Conservation (phyloP, 2,888 invertebrate genomes). For the Dorcus hopei region DNA sequence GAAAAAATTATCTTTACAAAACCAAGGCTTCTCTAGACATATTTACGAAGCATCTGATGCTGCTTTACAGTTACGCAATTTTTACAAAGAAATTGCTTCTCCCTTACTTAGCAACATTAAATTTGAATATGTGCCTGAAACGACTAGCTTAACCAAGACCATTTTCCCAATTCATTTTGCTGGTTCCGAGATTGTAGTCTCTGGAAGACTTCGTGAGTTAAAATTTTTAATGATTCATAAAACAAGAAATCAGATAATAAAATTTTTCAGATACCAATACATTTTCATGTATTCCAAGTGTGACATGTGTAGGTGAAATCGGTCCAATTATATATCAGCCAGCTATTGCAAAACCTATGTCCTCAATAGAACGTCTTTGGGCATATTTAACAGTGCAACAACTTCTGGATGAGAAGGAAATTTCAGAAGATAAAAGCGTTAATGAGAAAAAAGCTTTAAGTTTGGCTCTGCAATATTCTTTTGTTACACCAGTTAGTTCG, state of each 20-base stretch:
- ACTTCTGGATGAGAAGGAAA: conserved; percentile 55
- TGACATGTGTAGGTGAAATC: conserved; percentile 24
- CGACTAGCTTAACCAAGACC: conserved; percentile 46
- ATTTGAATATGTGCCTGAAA: neutral
- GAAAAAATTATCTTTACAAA: conserved; percentile 62
- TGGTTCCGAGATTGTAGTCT: conserved; percentile 64
- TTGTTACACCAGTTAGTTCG: conserved; percentile 67
- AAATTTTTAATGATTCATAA: neutral
- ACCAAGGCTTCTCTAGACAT: conserved; percentile 65
- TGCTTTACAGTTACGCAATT: conserved; percentile 49
- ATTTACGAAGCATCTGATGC: conserved; percentile 64
- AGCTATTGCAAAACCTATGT: conserved; percentile 33
- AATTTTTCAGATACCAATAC: neutral
- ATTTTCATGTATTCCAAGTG: conserved; percentile 12
- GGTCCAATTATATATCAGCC: conserved; percentile 37
- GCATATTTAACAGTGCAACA: conserved; percentile 66
- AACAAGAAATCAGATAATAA: neutral
- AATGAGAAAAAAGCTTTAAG: conserved; percentile 51
- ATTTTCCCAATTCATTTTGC: conserved; percentile 59
- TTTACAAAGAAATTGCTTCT: neutral
- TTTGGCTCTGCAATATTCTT: conserved; percentile 53
- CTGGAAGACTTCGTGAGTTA: conserved; percentile 50
- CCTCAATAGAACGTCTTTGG: conserved; percentile 53
- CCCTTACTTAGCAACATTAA: neutral
- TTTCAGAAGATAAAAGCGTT: conserved; percentile 32